Conservation (phyloP, 2,113 vertebrate species). For the Pseudorasbora parva region DNA sequence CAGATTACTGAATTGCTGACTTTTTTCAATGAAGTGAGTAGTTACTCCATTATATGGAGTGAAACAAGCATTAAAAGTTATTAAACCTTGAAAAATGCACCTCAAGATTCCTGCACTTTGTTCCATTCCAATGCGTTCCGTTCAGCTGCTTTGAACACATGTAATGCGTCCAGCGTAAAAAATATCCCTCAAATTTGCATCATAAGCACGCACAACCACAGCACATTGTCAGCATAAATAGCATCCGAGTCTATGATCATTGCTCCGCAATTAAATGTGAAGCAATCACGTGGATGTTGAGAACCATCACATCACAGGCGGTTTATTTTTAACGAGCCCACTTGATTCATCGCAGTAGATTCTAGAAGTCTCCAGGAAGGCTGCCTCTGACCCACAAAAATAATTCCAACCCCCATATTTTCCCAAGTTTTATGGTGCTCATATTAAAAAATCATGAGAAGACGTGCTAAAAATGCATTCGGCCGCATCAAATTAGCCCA, state of each 20-base stretch:
- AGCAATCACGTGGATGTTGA: neutral
- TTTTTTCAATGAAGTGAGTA: too few species aligned
- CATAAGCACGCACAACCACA: neutral
- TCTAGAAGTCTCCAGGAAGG: conserved; percentile 20
- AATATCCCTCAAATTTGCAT: neutral
- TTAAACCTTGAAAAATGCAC: neutral
- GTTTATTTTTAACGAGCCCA: conserved; percentile 38
- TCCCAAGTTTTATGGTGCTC: conserved; percentile 26
- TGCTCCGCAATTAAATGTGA: conserved; percentile 33
- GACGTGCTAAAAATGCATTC: conserved; percentile 42
- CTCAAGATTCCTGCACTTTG: neutral
- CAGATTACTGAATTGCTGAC: too few species aligned
- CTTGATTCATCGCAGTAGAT: conserved; percentile 31
- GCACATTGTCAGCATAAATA: conserved; percentile 16
- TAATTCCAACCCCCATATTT: conserved; percentile 27
- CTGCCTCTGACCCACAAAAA: conserved; percentile 43
- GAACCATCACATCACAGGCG: conserved; percentile 29
- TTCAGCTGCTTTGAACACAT: neutral
- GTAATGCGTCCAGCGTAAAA: neutral
- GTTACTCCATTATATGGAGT: neutral
- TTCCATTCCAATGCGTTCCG: neutral
- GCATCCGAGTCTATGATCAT: conserved; percentile 12
- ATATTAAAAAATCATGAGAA: conserved; percentile 50
- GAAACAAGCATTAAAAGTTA: neutral
- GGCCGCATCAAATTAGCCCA: conserved; percentile 49